These are phyloP conservation scores for Maniola jurtina DNA, from an alignment of 1,140 invertebrate species.

Conservation along the genomic window DNA sequence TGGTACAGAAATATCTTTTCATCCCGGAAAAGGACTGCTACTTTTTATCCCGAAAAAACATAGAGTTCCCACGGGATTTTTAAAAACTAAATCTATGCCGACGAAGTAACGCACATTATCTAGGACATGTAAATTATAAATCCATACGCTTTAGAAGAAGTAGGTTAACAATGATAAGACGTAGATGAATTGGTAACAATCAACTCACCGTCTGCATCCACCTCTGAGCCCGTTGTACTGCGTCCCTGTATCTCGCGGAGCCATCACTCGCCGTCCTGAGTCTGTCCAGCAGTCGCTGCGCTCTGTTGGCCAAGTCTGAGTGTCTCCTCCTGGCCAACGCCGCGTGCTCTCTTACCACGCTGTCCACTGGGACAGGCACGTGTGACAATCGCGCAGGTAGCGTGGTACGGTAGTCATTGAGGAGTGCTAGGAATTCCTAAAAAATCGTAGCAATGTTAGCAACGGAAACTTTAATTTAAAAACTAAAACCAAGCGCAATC, in stretches of 20 bases:
- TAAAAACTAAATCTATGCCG: too few species aligned
- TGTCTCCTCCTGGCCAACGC: conserved; percentile 84
- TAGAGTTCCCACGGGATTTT: too few species aligned
- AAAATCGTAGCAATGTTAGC: background rate
- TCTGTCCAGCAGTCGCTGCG: conserved; percentile 89
- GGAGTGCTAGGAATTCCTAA: conserved; percentile 86
- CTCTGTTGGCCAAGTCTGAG: conserved; percentile 86
- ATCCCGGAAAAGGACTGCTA: too few species aligned
- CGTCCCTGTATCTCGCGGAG: conserved; percentile 90
- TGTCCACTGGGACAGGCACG: conserved; percentile 82
- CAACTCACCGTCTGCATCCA: conserved; percentile 86
- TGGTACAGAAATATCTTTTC: too few species aligned
- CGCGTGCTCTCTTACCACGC: conserved; percentile 50
- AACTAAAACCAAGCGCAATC: too few species aligned
- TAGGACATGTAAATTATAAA: too few species aligned
- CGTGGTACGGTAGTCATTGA: conserved; percentile 92
- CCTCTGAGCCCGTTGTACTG: conserved; percentile 87
- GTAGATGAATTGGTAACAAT: background rate
- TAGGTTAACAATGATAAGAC: too few species aligned
- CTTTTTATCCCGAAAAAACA: too few species aligned
- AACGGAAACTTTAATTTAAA: too few species aligned
- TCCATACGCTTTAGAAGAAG: too few species aligned
- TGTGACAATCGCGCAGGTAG: conserved; percentile 89
- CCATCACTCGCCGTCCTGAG: conserved; percentile 87
- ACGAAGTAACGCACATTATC: too few species aligned